Evolutionary conservation across 1,140 invertebrate species (phyloP), one percentile per base, ranked within the genome.

Genomic region (Carposina sasakii): DNA sequence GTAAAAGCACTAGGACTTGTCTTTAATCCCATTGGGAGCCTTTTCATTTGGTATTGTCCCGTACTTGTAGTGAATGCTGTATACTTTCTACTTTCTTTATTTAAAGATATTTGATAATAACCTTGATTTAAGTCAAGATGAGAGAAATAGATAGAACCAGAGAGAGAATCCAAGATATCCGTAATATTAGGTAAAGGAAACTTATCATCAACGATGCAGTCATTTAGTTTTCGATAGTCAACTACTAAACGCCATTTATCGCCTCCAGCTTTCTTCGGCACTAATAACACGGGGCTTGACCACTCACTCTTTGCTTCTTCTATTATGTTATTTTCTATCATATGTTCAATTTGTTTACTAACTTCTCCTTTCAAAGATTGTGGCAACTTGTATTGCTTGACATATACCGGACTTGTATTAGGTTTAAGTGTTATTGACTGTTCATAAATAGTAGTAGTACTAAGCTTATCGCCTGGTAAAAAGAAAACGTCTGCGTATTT

Each of bases 141-240:
- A 8, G 22, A 16, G 39, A 48, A 48, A 28, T 48, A 48, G 12
- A 39, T 39, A 3, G 20, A 8, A 12, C 45, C 36, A 5, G 31
- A 8, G 6, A 47, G 20, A 3, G 21, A n/a, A 58, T 55, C 24
- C 20, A 39, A 39, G n/a, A 39, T 39, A 22, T 39, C 36, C 9
- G 36, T 21, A 13, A 26, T 26, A 26, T 26, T 26, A 12, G 24
- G 24, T 26, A 26, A 26, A 6, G 24, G 24, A 12, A 26, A 26
- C 12, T 26, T 26, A 26, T 6, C 24, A 26, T 26, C 24, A 6
- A 6, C 5, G 5, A 26, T 26, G 5, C 12, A 5, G 5, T 12
- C 24, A 26, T 26, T 26, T 26, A 6, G 5, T 26, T 37, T 20
- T 26, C 85, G 33, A 49, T 74, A 86, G 48, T 88, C 83, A 0